Conservation (phyloP, 2,113 vertebrate genomes). For the Rhipidura dahli region DNA sequence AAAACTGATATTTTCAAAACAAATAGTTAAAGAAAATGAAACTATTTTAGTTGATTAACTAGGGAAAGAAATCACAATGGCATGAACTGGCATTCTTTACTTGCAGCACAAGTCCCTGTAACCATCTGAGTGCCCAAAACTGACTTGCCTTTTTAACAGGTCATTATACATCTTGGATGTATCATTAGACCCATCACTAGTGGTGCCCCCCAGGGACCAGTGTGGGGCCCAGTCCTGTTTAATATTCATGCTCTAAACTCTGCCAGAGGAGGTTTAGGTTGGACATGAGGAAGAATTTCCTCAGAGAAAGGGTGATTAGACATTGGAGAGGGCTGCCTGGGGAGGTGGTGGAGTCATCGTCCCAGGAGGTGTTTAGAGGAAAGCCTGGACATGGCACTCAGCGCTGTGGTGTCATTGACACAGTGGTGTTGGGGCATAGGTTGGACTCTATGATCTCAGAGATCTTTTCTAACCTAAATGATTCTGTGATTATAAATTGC, state of each 20-base stretch:
- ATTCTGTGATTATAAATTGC: background rate
- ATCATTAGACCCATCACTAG: background rate
- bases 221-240: background rate
- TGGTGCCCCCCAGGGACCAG: background rate
- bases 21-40: background rate
- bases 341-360: background rate
- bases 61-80: background rate
- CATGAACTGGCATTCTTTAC: background rate
- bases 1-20: background rate
- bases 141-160: background rate
- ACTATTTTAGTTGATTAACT: background rate
- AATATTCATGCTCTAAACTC: background rate
- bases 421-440: background rate
- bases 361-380: background rate
- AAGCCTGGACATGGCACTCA: background rate
- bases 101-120: background rate
- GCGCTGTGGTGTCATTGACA: background rate
- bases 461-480: background rate
- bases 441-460: background rate
- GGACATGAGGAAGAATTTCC: background rate
- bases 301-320: background rate
- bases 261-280: fast-evolving
- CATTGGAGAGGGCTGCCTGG: fast-evolving
- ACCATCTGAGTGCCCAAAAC: background rate
- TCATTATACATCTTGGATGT: background rate